Evolutionary conservation across 2,113 vertebrate genomes (phyloP), one percentile per base, ranked within the genome.

Genomic region (Myrmecobius fasciatus): DNA sequence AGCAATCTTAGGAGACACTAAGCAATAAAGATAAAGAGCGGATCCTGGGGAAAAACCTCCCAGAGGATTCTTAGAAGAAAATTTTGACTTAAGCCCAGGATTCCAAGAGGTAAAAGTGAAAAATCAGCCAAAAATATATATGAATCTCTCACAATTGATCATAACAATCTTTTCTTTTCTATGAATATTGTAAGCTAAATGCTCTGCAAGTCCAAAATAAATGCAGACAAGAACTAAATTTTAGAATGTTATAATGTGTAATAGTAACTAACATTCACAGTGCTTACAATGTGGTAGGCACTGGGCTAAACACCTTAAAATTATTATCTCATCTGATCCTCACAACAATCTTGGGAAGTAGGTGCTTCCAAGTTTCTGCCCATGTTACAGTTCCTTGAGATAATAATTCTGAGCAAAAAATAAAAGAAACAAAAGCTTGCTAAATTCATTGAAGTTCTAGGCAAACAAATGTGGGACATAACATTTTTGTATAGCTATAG

Each of bases 401-500:
- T 97, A 60, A 89, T 2, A 91, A 54, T 92, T 91, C 51, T 94
- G 95, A 83, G 4, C 14, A 43, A 7, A 2, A 53, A 60, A 60
- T 14, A 28, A 28, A 36, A 31, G 26, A 60, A 60, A 56, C 54
- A 60, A 60, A 56, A 92, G 51, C 54, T 49, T 52, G 28, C 31
- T 96, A 47, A 97, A 91, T 96, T 95, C 83, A 96, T 89, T 67
- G 75, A 91, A 97, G 92, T 96, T 95, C 93, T 53, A 97, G 31
- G 93, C 94, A 97, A 97, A 95, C 88, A 93, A 95, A 54, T 95
- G 52, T 89, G 96, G 96, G 97, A 92, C 53, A 96, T n/a, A 97
- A 91, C 95, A 93, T 96, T 88, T 96, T 89, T 51, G 31, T 91
- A 94, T 94, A 96, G 96, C 53, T 93, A 90, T 52, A 89, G 93